phyloP scores from a whole-genome alignment of 2,888 invertebrate species.

The Lasioglossum leucozonium region DNA sequence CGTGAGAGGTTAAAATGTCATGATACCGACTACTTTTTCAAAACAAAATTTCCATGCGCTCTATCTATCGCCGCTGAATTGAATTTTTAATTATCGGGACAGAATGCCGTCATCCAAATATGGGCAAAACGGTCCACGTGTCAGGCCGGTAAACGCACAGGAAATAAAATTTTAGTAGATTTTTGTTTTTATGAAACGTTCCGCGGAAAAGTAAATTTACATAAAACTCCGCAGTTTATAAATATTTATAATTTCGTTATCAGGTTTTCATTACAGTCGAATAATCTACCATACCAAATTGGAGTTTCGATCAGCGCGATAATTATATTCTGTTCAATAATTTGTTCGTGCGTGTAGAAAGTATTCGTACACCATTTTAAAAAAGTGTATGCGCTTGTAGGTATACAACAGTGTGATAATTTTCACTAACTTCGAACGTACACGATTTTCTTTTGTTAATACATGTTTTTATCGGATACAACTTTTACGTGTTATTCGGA shows the following conservation, averaged over 20 bases:
- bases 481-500: neutral
- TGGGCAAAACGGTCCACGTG: neutral
- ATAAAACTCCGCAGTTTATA: neutral
- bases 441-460: neutral
- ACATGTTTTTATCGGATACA: neutral
- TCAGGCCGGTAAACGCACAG: neutral
- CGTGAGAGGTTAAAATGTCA: neutral
- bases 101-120: neutral
- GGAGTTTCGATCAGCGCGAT: neutral
- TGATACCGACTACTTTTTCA: neutral
- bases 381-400: neutral
- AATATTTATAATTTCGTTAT: neutral
- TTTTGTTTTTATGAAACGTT: neutral
- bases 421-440: neutral
- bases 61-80: neutral
- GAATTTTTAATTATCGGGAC: neutral
- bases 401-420: neutral
- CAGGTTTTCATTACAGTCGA: neutral
- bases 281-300: neutral
- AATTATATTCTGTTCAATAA: neutral
- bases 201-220: neutral
- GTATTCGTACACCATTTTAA: no score
- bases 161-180: neutral
- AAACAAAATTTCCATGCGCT: neutral
- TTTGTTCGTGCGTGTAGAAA: neutral